Percentiles rank a stretch among this genome's conserved stretches.
These are phyloP conservation scores for Apteryx mantelli DNA, from an alignment of 2,113 vertebrate species.

Conservation along the genomic window DNA sequence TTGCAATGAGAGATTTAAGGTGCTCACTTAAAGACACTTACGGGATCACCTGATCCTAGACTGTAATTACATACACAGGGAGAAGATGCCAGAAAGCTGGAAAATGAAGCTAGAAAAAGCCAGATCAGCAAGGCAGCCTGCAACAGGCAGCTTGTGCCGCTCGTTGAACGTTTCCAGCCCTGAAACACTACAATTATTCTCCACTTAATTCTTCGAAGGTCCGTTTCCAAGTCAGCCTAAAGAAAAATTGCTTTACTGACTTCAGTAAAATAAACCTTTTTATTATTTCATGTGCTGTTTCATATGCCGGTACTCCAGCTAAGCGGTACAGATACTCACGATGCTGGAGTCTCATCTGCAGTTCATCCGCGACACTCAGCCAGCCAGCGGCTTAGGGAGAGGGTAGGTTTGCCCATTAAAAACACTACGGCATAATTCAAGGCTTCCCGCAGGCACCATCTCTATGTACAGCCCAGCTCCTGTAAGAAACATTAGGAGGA, in stretches of 20 bases:
- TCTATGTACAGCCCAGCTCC: background rate
- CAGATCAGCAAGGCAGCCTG: background rate
- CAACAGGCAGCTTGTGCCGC: accelerated
- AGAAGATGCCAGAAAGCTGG: background rate
- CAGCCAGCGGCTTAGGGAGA: background rate
- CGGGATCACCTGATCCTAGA: background rate
- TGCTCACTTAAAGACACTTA: slow-evolving; percentile 3
- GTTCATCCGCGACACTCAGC: background rate
- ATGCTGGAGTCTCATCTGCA: background rate
- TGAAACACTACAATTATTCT: background rate
- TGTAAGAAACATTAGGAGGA: slow-evolving; percentile 15
- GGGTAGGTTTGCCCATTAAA: background rate
- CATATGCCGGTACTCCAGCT: slow-evolving; percentile 1
- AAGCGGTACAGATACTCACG: background rate
- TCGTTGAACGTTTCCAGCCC: background rate
- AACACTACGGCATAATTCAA: background rate
- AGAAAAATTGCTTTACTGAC: background rate
- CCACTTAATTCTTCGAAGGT: background rate
- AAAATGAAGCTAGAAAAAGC: background rate
- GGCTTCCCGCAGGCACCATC: background rate
- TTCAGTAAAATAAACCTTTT: background rate
- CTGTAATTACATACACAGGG: background rate
- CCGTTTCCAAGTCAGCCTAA: background rate
- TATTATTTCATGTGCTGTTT: background rate
- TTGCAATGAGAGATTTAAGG: background rate